Evolutionary conservation across 2,888 invertebrate genomes (phyloP).

Genomic region (Raillietiella orientalis): DNA sequence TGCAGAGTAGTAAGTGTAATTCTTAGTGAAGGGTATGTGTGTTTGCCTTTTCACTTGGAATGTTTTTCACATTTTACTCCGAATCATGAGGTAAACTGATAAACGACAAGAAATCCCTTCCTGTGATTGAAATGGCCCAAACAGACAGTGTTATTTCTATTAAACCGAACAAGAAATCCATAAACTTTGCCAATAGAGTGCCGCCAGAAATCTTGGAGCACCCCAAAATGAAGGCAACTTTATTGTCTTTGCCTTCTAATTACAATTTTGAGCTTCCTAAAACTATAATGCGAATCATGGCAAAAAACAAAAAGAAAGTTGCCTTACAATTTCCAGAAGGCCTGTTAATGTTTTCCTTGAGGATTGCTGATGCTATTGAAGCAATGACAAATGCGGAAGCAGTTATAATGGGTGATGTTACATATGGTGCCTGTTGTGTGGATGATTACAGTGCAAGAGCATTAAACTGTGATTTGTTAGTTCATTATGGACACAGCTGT

Average conservation of each 20-base stretch:
- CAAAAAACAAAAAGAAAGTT: slow-evolving; percentile 48
- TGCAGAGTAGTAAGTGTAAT: too few relatives aligned
- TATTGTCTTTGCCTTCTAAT: slow-evolving; percentile 48
- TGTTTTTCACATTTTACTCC: too few relatives aligned
- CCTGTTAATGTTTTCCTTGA: slow-evolving; percentile 62
- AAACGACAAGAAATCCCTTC: too few relatives aligned
- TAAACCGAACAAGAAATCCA: too few relatives aligned
- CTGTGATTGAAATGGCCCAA: too few relatives aligned
- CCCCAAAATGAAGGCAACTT: slow-evolving; percentile 31
- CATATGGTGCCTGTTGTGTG: slow-evolving; percentile 95
- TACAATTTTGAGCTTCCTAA: slow-evolving; percentile 96
- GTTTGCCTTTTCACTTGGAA: too few relatives aligned
- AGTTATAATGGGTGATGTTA: slow-evolving; percentile 93
- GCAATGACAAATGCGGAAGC: slow-evolving; percentile 53
- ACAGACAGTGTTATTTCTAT: too few relatives aligned
- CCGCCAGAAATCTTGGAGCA: slow-evolving; percentile 44
- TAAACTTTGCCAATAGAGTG: slow-evolving; percentile 34
- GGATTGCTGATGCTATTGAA: slow-evolving; percentile 71
- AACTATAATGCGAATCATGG: slow-evolving; percentile 78
- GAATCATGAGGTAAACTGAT: too few relatives aligned
- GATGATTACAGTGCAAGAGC: slow-evolving; percentile 83
- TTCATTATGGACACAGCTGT: slow-evolving; percentile 97
- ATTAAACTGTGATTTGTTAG: slow-evolving; percentile 53
- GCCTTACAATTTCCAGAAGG: slow-evolving; percentile 93
- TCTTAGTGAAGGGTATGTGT: too few relatives aligned